These are phyloP conservation scores for Caenorhabditis zanzibari DNA, from an alignment of 2,888 invertebrate genomes.

Conservation along the genomic window DNA sequence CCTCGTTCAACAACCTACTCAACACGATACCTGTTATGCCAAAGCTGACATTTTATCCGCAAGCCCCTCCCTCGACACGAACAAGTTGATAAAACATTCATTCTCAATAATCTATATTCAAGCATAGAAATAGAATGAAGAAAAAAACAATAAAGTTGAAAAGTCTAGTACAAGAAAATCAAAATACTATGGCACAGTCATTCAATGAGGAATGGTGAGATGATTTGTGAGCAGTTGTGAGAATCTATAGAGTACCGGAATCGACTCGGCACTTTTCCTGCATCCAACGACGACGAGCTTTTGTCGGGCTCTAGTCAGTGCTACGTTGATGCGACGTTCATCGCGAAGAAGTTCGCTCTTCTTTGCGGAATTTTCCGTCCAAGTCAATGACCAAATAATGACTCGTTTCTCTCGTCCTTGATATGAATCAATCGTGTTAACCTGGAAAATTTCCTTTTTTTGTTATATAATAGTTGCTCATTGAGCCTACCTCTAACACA, in stretches of 20 bases:
- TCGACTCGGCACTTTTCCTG: slow-evolving; percentile 62
- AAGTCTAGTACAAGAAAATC: slow-evolving; percentile 1
- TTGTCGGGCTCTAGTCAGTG: slow-evolving; percentile 90
- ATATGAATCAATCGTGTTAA: slow-evolving; percentile 86
- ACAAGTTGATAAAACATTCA: slow-evolving; percentile 8
- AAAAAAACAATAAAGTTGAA: not conserved
- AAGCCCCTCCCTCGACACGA: slow-evolving; percentile 21
- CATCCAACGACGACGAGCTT: slow-evolving; percentile 73
- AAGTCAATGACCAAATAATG: slow-evolving; percentile 91
- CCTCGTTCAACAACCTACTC: slow-evolving; percentile 56
- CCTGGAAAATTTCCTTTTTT: no score
- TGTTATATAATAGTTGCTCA: not conserved
- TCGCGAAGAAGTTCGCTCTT: slow-evolving; percentile 90
- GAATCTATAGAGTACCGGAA: slow-evolving; percentile 50
- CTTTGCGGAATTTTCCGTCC: slow-evolving; percentile 83
- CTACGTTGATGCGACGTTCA: slow-evolving; percentile 93
- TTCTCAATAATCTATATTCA: no score
- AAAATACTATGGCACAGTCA: slow-evolving; percentile 19
- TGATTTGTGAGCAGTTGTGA: slow-evolving; percentile 45
- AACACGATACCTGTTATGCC: slow-evolving; percentile 64
- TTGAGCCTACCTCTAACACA: slow-evolving; percentile 22
- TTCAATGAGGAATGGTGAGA: slow-evolving; percentile 14
- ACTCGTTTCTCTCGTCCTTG: slow-evolving; percentile 96
- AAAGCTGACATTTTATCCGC: slow-evolving; percentile 56
- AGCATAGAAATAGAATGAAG: not conserved